Base-by-base conservation (phyloP, 1,140 invertebrate species). In the Ceratina japonica region DNA sequence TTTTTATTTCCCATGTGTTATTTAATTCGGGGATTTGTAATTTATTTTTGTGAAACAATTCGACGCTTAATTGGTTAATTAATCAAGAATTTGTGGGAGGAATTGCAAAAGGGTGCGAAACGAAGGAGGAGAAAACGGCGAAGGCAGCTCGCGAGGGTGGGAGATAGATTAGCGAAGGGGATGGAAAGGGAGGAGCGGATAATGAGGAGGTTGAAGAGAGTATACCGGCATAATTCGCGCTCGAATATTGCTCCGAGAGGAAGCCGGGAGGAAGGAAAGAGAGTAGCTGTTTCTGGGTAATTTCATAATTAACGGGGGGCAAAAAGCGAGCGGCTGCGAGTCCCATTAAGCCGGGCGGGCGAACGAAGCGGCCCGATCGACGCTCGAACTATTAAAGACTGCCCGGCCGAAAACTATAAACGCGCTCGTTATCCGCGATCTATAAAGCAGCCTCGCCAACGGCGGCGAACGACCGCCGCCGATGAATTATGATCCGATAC, bases 151-250 rank as follows among this genome's bases (percentile, higher is more conserved):
- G 44, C 59, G 62, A 66, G 51, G 20, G 68, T 18, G 18, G 52
- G 54, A 56, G 15, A n/a, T n/a, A 44, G 37, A 44, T 44, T 44
- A 56, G n/a, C 5, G 31, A 16, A 22, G 49, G 49, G 49, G 37
- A n/a, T 24, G n/a, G 73, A 68, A 66, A 70, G 78, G 66, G 71
- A 56, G 71, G 10, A 44, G 10, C 37, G 37, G 37, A 82, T 86
- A 87, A 88, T 87, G 85, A 84, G 84, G 73, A 82, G 77, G 82
- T 82, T 80, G 84, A 88, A 84, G 85, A 86, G 81, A 79, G 70
- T 79, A n/a, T n/a, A 79, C 27, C 79, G 79, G 80, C 81, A 85
- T 87, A 87, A 87, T 88, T 88, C 81, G 83, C 80, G 79, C 82
- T 77, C 77, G 75, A 87, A 86, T 85, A 85, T 83, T 76, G 74